Percentiles rank a stretch among this genome's conserved stretches.
These are phyloP conservation scores for Calonectris borealis DNA, from an alignment of 2,113 vertebrate species.

Conservation along the genomic window DNA sequence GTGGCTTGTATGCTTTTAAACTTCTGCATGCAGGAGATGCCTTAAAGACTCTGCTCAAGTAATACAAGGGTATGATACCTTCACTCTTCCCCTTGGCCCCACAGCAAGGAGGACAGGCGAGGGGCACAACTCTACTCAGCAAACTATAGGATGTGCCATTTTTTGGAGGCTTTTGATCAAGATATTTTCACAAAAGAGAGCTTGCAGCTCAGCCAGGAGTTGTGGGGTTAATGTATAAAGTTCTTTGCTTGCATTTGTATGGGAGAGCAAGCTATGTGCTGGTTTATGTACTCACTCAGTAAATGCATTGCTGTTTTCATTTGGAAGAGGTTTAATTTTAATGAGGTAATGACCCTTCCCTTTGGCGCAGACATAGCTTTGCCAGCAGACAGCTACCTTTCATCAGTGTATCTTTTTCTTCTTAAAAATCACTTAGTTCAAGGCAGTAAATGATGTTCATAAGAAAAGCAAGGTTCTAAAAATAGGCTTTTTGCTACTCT, in stretches of 20 bases:
- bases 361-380: background rate
- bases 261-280: background rate
- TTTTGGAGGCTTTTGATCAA: background rate
- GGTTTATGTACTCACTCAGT: background rate
- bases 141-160: background rate
- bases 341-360: background rate
- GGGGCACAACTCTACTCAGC: background rate
- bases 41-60: background rate
- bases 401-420: background rate
- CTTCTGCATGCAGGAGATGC: background rate
- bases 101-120: background rate
- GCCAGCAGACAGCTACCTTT: background rate
- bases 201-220: background rate
- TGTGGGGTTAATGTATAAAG: background rate
- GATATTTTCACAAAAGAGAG: background rate
- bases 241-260: background rate
- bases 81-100: background rate
- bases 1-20: background rate
- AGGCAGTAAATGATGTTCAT: background rate
- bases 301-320: background rate
- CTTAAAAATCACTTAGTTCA: background rate
- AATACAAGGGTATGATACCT: background rate
- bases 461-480: background rate
- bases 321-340: background rate
- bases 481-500: background rate